Percentiles rank a stretch among this genome's conserved stretches.
These are phyloP conservation scores for Electrophaes corylata DNA, from an alignment of 2,888 invertebrate species.

Conservation along the genomic window DNA sequence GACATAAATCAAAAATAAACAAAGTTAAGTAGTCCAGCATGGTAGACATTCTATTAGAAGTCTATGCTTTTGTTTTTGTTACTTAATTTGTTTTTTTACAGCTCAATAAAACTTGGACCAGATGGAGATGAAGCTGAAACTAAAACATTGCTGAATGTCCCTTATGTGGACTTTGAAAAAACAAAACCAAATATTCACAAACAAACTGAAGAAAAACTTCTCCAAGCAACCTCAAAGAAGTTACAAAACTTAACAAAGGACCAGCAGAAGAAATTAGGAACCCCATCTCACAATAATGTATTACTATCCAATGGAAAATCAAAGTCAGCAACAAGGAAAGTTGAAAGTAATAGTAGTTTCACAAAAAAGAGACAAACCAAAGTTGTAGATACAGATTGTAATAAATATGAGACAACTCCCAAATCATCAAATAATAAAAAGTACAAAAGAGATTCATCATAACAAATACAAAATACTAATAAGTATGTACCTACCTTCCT, in stretches of 20 bases:
- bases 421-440: conserved; percentile 62
- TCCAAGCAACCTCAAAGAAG: conserved; percentile 48
- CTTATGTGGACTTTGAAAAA: conserved; percentile 75
- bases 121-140: conserved; percentile 62
- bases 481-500: no score
- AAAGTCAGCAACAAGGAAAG: conserved; percentile 44
- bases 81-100: conserved; percentile 44
- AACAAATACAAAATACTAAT: neutral
- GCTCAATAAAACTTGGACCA: conserved; percentile 57
- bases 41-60: no score
- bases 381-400: conserved; percentile 50
- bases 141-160: conserved; percentile 55
- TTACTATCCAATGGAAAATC: conserved; percentile 46
- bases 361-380: conserved; percentile 60
- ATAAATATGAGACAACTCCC: conserved; percentile 48
- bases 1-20: no score
- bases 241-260: conserved; percentile 38
- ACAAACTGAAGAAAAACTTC: conserved; percentile 55
- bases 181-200: conserved; percentile 65
- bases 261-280: conserved; percentile 38
- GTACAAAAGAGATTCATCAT: conserved; percentile 56
- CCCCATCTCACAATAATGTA: conserved; percentile 31
- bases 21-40: no score
- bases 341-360: conserved; percentile 49
- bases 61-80: no score